Conservation (phyloP, 2,113 vertebrate genomes). For the Eulemur rufifrons region DNA sequence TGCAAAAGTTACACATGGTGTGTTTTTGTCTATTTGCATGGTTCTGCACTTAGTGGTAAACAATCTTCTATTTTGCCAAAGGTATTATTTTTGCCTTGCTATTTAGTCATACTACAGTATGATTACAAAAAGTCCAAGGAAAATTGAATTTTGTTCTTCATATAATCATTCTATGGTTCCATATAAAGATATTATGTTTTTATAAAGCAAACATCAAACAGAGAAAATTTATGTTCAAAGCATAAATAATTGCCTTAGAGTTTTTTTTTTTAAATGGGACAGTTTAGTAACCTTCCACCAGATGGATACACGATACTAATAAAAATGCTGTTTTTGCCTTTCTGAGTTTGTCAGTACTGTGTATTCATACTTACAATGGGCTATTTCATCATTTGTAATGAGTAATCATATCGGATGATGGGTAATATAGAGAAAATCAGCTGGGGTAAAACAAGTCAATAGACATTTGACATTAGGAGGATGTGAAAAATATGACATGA, state of each 20-base stretch:
- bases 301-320: neutral
- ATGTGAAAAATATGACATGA: neutral
- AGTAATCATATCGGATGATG: neutral
- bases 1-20: neutral
- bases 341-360: neutral
- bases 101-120: neutral
- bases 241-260: neutral
- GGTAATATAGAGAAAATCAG: neutral
- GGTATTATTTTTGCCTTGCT: neutral
- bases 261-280: neutral
- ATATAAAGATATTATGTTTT: neutral
- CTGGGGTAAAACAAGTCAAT: neutral
- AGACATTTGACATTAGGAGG: slow-evolving; percentile 8
- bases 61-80: neutral
- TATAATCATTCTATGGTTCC: neutral
- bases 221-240: neutral
- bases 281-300: neutral
- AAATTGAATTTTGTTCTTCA: neutral
- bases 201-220: neutral
- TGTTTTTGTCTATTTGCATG: neutral
- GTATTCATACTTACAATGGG: neutral
- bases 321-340: neutral
- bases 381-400: neutral
- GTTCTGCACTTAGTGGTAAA: neutral
- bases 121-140: neutral